Conservation (phyloP, 1,140 invertebrate genomes). For the Drosophila pseudoananassae region DNA sequence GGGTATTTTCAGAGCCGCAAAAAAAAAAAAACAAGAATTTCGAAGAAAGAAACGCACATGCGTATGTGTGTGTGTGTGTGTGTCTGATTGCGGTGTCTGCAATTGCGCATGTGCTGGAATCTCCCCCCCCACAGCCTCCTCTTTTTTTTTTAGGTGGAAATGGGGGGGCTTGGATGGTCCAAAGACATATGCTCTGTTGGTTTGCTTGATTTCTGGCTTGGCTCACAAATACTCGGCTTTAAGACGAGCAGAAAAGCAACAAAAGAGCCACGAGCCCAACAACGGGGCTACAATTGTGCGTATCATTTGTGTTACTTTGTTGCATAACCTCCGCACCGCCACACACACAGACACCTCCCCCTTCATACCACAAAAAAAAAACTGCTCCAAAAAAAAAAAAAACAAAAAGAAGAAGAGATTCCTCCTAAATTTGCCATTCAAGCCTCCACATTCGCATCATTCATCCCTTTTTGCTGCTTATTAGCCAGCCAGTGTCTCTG, state of each 20-base stretch:
- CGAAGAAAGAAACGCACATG: slow-evolving; percentile 33
- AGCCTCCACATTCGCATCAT: slow-evolving; percentile 31
- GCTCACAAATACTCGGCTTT: slow-evolving; percentile 26
- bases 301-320: slow-evolving; percentile 43
- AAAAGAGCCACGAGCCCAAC: slow-evolving; percentile 4
- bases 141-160: too few species aligned
- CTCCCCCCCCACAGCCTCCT: too few species aligned
- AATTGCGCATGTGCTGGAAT: slow-evolving; percentile 63
- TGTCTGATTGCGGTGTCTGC: slow-evolving; percentile 37
- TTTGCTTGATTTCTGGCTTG: slow-evolving; percentile 9
- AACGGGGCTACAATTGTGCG: slow-evolving; percentile 41
- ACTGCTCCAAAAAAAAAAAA: neutral
- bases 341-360: neutral
- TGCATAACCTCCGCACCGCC: slow-evolving; percentile 19
- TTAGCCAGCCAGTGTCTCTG: slow-evolving; percentile 42
- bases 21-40: slow-evolving; percentile 9
- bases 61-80: slow-evolving; percentile 41
- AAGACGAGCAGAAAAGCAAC: slow-evolving; percentile 5
- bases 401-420: neutral
- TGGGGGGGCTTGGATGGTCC: slow-evolving; percentile 3
- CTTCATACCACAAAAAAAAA: neutral
- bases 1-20: slow-evolving; percentile 17
- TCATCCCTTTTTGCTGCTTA: slow-evolving; percentile 50
- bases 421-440: slow-evolving; percentile 12
- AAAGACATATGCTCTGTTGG: slow-evolving; percentile 43